Evolutionary conservation across 2,113 vertebrate species (phyloP), one percentile per base, ranked within the genome.

Genomic region (Perognathus longimembris): DNA sequence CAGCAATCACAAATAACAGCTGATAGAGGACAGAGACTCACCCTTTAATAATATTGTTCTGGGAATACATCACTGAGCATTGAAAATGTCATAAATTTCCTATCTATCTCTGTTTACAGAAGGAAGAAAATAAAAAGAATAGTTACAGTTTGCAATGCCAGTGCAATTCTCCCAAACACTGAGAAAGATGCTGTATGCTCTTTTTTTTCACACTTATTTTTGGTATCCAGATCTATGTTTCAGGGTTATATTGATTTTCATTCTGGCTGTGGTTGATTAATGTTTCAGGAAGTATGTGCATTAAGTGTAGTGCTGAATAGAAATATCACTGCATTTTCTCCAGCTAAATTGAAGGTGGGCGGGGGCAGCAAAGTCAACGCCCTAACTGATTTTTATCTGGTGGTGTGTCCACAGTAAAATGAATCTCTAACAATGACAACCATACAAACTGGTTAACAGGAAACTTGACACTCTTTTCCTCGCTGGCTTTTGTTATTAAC

Each of bases 221-320:
- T 97, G 83, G 64, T 95, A 88, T 89, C 96, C 10, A 32, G 42
- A 59, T 71, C 59, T 91, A 34, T 89, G 93, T 97, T 97, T 97
- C 89, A 97, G 95, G 85, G 38, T 18, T 85, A 0, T 92, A 97
- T 98, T 96, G 97, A 97, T 98, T 97, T 98, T 83, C 94, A 74
- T 96, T 97, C 92, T 96, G 92, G 92, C 95, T 93, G 7, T 61
- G 34, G 57, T 92, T 98, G 93, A 97, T 98, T 98, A 98, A 97
- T 97, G 91, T 93, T 97, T 93, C 84, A 96, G 95, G 88, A 97
- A 97, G 84, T 38, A 66, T 84, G 74, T 90, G 38, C 90, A 91
- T 96, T 97, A 95, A 45, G 45, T 66, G 79, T 28, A 92, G 91
- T 94, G 91, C 64, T 89, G 88, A 97, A 97, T 82, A 96, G 83